Evolutionary conservation across 1,140 invertebrate genomes (phyloP).

Genomic region (Leptoteleia sp.): DNA sequence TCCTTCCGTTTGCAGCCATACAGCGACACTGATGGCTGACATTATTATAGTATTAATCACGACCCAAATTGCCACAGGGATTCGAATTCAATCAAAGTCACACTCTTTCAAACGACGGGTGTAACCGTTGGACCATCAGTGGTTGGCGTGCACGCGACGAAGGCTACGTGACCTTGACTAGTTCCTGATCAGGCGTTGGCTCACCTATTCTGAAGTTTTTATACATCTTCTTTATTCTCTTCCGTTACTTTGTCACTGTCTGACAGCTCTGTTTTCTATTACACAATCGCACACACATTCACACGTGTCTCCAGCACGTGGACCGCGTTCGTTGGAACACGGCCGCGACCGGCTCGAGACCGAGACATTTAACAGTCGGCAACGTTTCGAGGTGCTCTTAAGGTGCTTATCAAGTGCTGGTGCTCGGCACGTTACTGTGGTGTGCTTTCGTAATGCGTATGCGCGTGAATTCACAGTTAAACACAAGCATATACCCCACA

Average conservation of each 20-base stretch:
- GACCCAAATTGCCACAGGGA: too few relatives aligned
- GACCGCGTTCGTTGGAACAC: constrained; percentile 45
- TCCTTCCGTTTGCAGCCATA: constrained; percentile 50
- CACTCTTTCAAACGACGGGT: too few relatives aligned
- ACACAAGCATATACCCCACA: constrained; percentile 55
- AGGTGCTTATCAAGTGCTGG: constrained; percentile 77
- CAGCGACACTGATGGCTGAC: constrained; percentile 43
- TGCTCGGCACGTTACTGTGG: constrained; percentile 75
- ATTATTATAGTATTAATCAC: too few relatives aligned
- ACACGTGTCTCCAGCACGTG: constrained; percentile 64
- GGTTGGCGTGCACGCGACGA: constrained; percentile 29
- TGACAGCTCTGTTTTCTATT: constrained; percentile 55
- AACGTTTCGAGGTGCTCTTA: constrained; percentile 73
- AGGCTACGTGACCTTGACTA: constrained; percentile 40
- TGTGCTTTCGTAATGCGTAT: constrained; percentile 65
- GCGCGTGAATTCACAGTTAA: constrained; percentile 53
- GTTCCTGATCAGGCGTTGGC: constrained; percentile 17
- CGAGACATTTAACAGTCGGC: constrained; percentile 69
- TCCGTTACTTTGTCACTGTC: constrained; percentile 34
- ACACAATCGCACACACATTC: constrained; percentile 74
- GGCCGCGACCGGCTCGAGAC: constrained; percentile 43
- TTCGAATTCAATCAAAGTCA: too few relatives aligned
- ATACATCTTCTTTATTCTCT: constrained; percentile 41
- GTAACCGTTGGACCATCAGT: constrained; percentile 33
- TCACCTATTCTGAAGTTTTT: constrained; percentile 58